Base-by-base conservation (phyloP, 2,888 invertebrate genomes). In the Platycheirus rosarum region DNA sequence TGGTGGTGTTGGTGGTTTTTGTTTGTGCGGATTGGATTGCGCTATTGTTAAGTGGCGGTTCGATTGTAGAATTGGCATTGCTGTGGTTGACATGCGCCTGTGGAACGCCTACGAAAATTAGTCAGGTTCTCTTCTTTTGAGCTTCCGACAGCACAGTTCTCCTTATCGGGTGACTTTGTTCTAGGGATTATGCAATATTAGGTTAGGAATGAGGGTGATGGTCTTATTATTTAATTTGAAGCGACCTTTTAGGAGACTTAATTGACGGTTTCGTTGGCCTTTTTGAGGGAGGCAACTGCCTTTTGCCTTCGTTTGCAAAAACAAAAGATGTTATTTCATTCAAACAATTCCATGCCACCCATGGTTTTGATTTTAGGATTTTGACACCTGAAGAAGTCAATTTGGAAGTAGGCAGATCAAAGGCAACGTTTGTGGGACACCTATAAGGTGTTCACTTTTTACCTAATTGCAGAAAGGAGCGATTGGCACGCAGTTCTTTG, bases 41-140 rank as follows among this genome's bases (percentile, higher is more conserved):
- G 16, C 40, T 44, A 65, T 77, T 77, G 49, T 66, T 60, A 66
- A 66, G 44, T 73, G 68, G 51, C 75, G 51, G 53, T 60, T 9
- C 65, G 55, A 65, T 73, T 65, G 79, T 69, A 57, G 79, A 57
- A 65, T 51, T 80, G 48, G 57, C 44, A 74, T 69, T 60, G 42
- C 29, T 42, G 51, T 48, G 66, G 80, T 75, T 80, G 80, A 80
- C 80, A 76, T 80, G 80, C 60, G 76, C 70, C 62, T 48, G n/a
- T n/a, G 80, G 26, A 80, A 75, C 80, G 80, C 75, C 79, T 74
- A 7, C 69, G 16, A 57, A 70, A n/a, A 79, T 79, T 69, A 66
- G 79, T 57, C 60, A 60, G 57, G 7, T 16, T 60, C 18, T 57
- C 32, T 14, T 57, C 32, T 76, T 80, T 80, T 80, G 76, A 76